Base-by-base conservation (phyloP, 1,140 invertebrate species). In the Battus philenor region DNA sequence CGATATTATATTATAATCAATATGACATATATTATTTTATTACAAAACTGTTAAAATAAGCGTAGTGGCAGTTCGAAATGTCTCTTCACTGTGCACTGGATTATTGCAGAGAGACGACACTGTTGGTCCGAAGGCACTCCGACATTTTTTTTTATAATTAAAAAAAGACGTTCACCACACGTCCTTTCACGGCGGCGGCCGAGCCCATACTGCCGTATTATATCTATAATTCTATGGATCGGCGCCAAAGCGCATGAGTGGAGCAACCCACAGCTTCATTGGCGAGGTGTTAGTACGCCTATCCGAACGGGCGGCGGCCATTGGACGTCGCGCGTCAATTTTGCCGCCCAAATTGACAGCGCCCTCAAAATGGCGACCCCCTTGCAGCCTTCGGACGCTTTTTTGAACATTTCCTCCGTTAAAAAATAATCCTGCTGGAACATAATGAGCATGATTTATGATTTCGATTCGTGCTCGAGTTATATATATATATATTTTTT, bases 361-460 rank as follows among this genome's bases (percentile, higher is more conserved):
- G 57, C 71, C 75, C 77, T 77, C 80, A 85, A 85, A 76, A 85
- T 85, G 81, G 81, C 81, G 81, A 59, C 66, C 77, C 73, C 80
- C 75, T 70, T 55, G 72, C 63, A 82, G 71, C 75, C 74, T 79
- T 78, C 79, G 75, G 71, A 82, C 82, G 71, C 64, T 81, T 82
- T 84, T 85, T 82, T 85, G 75, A 79, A 68, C 75, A 79, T 79
- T 79, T 84, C 72, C 75, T 82, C 70, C 63, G 58, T 66, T 82
- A 85, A 85, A 85, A 85, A 85, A 85, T 85, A 85, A 85, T 85
- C 78, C 76, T 69, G 81, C 82, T 79, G 64, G 64, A 68, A 80
- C 77, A 84, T 85, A 85, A 85, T 85, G 80, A 85, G 76, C 72
- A 82, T 85, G 80, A 85, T 85, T 85, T 85, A 85, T 79, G 78